Percentiles rank a stretch among this genome's conserved stretches.
phyloP scores from a whole-genome alignment of 2,113 vertebrate genomes.

The Pionites leucogaster region DNA sequence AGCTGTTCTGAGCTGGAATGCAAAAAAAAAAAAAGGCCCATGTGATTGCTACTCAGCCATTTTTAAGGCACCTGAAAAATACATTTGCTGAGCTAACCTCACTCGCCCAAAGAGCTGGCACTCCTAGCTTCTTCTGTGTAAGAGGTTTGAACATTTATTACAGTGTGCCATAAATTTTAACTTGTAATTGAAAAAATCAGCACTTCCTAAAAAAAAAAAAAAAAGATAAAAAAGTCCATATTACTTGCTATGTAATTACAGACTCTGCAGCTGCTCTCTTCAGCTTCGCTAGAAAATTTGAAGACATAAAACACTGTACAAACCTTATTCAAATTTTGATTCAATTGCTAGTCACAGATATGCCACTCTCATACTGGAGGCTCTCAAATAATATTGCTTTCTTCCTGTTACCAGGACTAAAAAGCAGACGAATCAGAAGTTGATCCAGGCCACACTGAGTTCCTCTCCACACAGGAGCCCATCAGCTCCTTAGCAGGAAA shows the following conservation, averaged over 20 bases:
- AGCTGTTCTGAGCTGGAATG: constrained; percentile 57
- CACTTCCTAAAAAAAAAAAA: constrained; percentile 61
- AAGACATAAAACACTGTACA: constrained; percentile 67
- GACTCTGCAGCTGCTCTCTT: constrained; percentile 74
- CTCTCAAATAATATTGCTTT: constrained; percentile 25
- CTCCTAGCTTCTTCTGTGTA: constrained; percentile 59
- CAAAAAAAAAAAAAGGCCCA: neutral
- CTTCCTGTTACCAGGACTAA: constrained; percentile 46
- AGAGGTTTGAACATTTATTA: constrained; percentile 77
- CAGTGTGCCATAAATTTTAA: constrained; percentile 74
- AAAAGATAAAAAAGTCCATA: constrained; percentile 13
- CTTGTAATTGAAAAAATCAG: constrained; percentile 77
- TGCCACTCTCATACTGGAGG: constrained; percentile 47
- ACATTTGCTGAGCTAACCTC: constrained; percentile 55
- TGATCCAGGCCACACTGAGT: neutral
- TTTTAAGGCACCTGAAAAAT: constrained; percentile 58
- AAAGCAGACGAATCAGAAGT: constrained; percentile 47
- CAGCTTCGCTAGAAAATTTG: constrained; percentile 66
- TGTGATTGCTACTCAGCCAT: constrained; percentile 33
- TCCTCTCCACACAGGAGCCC: neutral
- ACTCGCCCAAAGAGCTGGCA: constrained; percentile 62
- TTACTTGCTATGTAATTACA: constrained; percentile 79
- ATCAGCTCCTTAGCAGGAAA: neutral
- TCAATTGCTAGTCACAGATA: constrained; percentile 70
- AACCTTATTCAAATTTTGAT: constrained; percentile 72